A percentile compares a stretch with the other conserved stretches of the same genome.
phyloP scores from a whole-genome alignment of 2,113 vertebrate species.

The Melanerpes aurifrons region DNA sequence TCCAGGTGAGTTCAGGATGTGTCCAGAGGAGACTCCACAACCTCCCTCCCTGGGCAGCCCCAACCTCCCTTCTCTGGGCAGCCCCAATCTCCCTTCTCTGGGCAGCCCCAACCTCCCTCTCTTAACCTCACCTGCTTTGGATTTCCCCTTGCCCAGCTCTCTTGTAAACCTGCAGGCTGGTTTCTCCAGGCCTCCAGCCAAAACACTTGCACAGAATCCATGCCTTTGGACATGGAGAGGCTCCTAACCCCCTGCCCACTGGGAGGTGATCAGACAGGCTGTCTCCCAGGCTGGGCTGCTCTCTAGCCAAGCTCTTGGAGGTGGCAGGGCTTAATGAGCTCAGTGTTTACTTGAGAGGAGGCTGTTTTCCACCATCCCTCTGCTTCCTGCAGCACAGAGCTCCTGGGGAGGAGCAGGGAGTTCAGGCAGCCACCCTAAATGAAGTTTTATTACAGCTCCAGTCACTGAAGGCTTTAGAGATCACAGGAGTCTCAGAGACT shows the following conservation, averaged over 20 bases:
- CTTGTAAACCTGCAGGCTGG: background rate
- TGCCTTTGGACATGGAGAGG: background rate
- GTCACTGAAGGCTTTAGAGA: conserved; percentile 39
- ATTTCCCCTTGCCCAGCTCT: background rate
- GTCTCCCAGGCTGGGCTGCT: background rate
- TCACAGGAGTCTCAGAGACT: conserved; percentile 24
- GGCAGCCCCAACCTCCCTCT: background rate
- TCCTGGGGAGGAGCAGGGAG: background rate
- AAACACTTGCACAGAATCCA: background rate
- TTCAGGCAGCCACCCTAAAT: conserved; percentile 21
- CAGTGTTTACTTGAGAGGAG: background rate
- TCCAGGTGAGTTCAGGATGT: too few relatives aligned
- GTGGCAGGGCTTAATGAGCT: background rate
- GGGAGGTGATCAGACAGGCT: conserved; percentile 2
- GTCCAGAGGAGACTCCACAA: too few relatives aligned
- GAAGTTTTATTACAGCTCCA: conserved; percentile 41
- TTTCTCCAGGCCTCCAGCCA: background rate
- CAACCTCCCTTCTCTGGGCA: background rate
- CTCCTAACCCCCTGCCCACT: background rate
- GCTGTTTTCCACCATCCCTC: background rate
- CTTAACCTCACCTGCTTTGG: background rate
- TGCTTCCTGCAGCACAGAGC: background rate
- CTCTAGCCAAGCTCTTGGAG: background rate
- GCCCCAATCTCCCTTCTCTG: background rate
- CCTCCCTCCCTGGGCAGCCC: too few relatives aligned